These are phyloP conservation scores for Morpho helenor DNA, from an alignment of 2,888 invertebrate species.

Conservation along the genomic window DNA sequence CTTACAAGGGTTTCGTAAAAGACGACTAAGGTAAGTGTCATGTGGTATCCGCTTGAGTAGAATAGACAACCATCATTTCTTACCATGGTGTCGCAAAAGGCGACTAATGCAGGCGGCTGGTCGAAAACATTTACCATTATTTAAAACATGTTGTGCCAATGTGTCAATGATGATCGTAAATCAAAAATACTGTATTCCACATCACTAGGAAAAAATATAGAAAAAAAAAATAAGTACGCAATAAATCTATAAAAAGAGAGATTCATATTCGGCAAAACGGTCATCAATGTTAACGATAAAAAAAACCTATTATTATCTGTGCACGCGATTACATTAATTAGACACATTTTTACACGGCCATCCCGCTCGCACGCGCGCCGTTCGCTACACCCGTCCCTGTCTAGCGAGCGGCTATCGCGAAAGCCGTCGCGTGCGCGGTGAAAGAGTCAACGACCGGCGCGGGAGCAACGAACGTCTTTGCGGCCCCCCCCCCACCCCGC, in stretches of 20 bases:
- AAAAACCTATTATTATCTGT: slow-evolving; percentile 21
- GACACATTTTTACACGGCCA: slow-evolving; percentile 33
- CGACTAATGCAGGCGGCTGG: too few relatives aligned
- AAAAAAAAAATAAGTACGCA: background rate
- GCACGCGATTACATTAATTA: slow-evolving; percentile 36
- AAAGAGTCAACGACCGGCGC: slow-evolving; percentile 74
- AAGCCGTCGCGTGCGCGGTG: slow-evolving; percentile 71
- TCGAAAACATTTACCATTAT: too few relatives aligned
- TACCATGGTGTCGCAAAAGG: too few relatives aligned
- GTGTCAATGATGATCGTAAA: too few relatives aligned
- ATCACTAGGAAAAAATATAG: too few relatives aligned
- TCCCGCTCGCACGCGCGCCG: slow-evolving; percentile 15
- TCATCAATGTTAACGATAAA: slow-evolving; percentile 18
- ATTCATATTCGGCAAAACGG: slow-evolving; percentile 22
- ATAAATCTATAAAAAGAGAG: slow-evolving; percentile 13
- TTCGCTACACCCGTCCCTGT: slow-evolving; percentile 32
- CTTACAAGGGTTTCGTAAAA: too few relatives aligned
- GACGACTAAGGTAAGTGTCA: too few relatives aligned
- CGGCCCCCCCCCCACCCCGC: slow-evolving; percentile 38
- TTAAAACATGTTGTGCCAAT: too few relatives aligned
- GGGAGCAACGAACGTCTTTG: slow-evolving; percentile 79
- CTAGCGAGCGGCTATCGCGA: slow-evolving; percentile 62
- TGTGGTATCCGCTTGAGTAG: too few relatives aligned
- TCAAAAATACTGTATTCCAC: too few relatives aligned
- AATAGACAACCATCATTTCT: too few relatives aligned